A percentile compares a stretch with the other conserved stretches of the same genome.
phyloP scores from a whole-genome alignment of 2,797 vertebrate genomes.

The Notamacropus eugenii region DNA sequence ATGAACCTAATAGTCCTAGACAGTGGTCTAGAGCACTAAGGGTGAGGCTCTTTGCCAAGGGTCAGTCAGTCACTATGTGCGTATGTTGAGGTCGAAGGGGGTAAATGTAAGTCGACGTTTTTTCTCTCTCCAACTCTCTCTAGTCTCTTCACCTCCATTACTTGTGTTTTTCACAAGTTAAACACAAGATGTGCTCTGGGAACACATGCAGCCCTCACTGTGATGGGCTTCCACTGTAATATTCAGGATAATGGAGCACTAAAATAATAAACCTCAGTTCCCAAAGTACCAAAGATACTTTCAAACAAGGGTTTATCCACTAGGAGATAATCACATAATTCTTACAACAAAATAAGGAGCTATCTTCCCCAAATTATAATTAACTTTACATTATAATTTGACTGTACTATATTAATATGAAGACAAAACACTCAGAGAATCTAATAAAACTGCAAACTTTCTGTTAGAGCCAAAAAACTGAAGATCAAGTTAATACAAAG shows the following conservation, averaged over 20 bases:
- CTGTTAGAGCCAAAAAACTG: conserved; percentile 4
- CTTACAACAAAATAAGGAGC: not conserved
- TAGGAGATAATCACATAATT: not conserved
- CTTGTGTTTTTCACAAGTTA: not conserved
- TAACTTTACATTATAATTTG: conserved; percentile 18
- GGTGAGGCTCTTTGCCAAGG: not conserved
- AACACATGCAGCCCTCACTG: not conserved
- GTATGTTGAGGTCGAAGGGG: not conserved
- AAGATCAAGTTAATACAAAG: conserved; percentile 48
- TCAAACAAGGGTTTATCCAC: not conserved
- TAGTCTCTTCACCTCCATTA: not conserved
- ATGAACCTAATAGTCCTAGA: not conserved
- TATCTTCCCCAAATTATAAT: not conserved
- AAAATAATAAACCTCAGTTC: not conserved
- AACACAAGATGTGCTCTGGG: not conserved
- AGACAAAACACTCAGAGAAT: conserved; percentile 1
- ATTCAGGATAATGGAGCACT: not conserved
- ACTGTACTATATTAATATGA: not conserved
- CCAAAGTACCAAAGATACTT: not conserved
- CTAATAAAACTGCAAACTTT: conserved; percentile 36
- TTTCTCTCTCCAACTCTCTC: not conserved
- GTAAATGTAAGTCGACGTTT: not conserved
- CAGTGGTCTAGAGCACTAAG: not conserved
- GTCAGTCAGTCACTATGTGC: not conserved
- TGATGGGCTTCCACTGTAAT: not conserved